A percentile compares a stretch with the other conserved stretches of the same genome.
Evolutionary conservation across 1,140 invertebrate genomes (phyloP).

Genomic region (Bombus polaris): DNA sequence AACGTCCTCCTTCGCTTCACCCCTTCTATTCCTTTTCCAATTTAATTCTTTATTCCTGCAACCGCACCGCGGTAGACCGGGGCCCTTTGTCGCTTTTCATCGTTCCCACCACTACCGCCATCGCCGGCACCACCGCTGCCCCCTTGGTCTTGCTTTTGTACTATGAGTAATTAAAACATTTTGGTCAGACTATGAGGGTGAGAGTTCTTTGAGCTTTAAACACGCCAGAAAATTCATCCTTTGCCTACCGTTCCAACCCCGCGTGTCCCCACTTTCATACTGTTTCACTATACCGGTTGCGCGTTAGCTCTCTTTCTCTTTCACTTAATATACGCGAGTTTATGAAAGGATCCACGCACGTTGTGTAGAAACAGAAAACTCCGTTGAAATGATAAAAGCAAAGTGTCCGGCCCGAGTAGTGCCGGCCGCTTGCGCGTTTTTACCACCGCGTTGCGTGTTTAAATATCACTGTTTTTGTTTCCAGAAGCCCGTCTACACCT

Average conservation of each 20-base stretch:
- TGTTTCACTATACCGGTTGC: neutral
- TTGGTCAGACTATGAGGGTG: slow-evolving; percentile 64
- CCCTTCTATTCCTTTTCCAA: slow-evolving; percentile 53
- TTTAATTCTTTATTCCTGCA: slow-evolving; percentile 62
- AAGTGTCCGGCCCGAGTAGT: slow-evolving; percentile 18
- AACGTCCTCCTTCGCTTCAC: slow-evolving; percentile 24
- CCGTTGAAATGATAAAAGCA: slow-evolving; percentile 46
- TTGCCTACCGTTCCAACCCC: slow-evolving; percentile 3
- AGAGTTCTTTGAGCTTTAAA: slow-evolving; percentile 72
- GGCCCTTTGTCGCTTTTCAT: slow-evolving; percentile 49
- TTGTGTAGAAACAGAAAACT: slow-evolving; percentile 43
- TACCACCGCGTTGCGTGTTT: neutral
- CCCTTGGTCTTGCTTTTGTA: slow-evolving; percentile 61
- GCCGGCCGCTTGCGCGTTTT: slow-evolving; percentile 14
- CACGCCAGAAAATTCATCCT: slow-evolving; percentile 69
- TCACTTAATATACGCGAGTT: slow-evolving; percentile 8
- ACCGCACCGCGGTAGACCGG: slow-evolving; percentile 24
- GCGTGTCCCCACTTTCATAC: neutral
- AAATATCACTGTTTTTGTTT: slow-evolving; percentile 29
- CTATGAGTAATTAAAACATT: slow-evolving; percentile 77
- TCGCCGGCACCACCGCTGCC: neutral
- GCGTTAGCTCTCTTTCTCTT: neutral
- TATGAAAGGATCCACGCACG: slow-evolving; percentile 44
- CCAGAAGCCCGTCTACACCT: neutral
- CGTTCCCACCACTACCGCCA: slow-evolving; percentile 30